Conservation (phyloP, 2,797 vertebrate genomes). For the Enteromius trimaculatus region DNA sequence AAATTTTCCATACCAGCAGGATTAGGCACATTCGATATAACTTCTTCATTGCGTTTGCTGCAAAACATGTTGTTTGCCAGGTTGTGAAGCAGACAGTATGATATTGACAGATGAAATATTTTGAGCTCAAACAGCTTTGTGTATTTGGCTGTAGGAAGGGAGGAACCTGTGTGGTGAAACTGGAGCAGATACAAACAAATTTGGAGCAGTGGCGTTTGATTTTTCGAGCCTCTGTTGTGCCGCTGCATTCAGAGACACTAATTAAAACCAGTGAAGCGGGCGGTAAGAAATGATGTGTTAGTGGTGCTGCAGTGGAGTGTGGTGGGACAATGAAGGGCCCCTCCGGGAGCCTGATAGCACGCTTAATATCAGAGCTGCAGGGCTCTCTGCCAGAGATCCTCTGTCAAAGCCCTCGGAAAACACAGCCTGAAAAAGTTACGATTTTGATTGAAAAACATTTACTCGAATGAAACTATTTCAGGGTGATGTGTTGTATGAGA, state of each 20-base stretch:
- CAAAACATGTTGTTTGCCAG: neutral
- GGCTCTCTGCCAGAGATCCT: constrained; percentile 34
- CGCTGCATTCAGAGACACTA: constrained; percentile 78
- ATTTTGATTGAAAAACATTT: neutral
- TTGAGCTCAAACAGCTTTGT: constrained; percentile 1
- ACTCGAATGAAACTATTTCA: neutral
- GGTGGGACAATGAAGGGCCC: constrained; percentile 82
- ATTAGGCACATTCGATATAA: neutral
- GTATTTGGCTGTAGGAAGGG: constrained; percentile 10
- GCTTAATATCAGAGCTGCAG: constrained; percentile 47
- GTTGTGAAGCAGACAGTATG: neutral
- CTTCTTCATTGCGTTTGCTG: neutral
- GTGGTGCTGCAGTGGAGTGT: constrained; percentile 82
- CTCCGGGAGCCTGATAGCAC: constrained; percentile 77
- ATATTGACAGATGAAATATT: constrained; percentile 1
- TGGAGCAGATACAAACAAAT: constrained; percentile 35
- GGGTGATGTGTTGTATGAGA: no score
- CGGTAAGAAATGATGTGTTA: constrained; percentile 84
- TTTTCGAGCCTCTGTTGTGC: constrained; percentile 45
- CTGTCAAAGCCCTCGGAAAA: neutral
- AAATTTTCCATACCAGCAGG: neutral
- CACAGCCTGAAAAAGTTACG: neutral
- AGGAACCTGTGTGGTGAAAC: constrained; percentile 16
- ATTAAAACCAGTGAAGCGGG: constrained; percentile 81
- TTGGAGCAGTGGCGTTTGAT: constrained; percentile 33